Evolutionary conservation across 2,888 invertebrate genomes (phyloP), one percentile per base, ranked within the genome.

Genomic region (Sericinus montela): DNA sequence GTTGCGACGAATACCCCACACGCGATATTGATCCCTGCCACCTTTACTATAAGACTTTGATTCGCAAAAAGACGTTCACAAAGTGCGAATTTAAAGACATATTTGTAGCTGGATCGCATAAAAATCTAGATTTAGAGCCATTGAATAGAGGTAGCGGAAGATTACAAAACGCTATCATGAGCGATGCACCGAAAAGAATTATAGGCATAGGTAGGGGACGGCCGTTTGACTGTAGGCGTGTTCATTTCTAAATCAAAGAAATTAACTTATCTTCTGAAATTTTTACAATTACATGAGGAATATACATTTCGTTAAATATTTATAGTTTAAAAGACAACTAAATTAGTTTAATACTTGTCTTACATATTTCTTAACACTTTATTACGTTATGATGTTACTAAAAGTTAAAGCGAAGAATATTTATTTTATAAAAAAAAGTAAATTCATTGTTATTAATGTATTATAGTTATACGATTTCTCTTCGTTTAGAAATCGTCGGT

Each of bases 51-150:
- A 38, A 30, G 8, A 8, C 15, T 11, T 29, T 48, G 14, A 13
- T 23, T 1, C 41, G 50, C 6, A 45, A 41, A 5, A 16, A 16
- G n/a, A 42, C 47, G 0, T 13, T 32, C 25, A 40, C 34, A 0
- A 41, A 38, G n/a, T 35, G 19, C 25, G 25, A 25, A 5, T 13
- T 15, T 29, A 38, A 45, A 7, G 66, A 67, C 34, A 32, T 45
- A 0, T 56, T 65, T 16, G 15, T 65, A 1, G 55, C 67, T 0
- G 63, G 64, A n/a, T 66, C 66, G 0, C 52, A 58, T 44, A 55
- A 28, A 1, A 49, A 45, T 35, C 16, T 23, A 10, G 15, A 15
- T 28, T 30, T 34, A 8, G 30, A 41, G 19, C 13, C 38, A 6
- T 28, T 19, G 5, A 40, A 40, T 0, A 45, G 49, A 11, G 49